Base-by-base conservation (phyloP, 2,888 invertebrate genomes). In the Trissolcus japonicus region DNA sequence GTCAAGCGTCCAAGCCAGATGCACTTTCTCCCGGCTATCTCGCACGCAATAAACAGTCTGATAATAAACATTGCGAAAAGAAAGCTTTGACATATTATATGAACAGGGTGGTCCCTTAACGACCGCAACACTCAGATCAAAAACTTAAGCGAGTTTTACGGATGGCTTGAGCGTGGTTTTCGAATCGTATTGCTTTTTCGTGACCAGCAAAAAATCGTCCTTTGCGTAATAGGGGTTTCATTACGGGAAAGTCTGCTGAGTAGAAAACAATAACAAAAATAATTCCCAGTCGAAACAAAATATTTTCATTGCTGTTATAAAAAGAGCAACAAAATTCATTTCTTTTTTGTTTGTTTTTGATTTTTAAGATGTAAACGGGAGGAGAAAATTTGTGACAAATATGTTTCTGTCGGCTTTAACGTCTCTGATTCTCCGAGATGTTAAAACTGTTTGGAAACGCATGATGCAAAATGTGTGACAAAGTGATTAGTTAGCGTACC, bases 1-100 rank as follows among this genome's bases (percentile, higher is more conserved):
- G 56, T 67, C 25, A n/a, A 14, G 51, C 66, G 21, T 79, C 80
- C 80, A 68, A 67, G 78, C 82, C 76, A 72, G 79, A 80, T 78
- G 80, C 79, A 80, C 82, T 82, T 84, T 85, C 84, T 79, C 83
- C 81, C 76, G 69, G 80, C 79, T 79, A 79, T 61, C 62, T 74
- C 54, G 56, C 71, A 63, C 78, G 77, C 76, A 75, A 66, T 74
- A 81, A 81, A 76, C 68, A 76, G 79, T 54, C 25, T 62, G 65
- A 80, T 80, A 80, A 79, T 80, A 81, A 80, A 80, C 79, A 81
- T 76, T 56, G 69, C 60, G 73, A 68, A 79, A 75, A 66, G 71
- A 76, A 68, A 78, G 74, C 73, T 68, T 46, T 35, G 63, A 74
- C 65, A 61, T 57, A 54, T 55, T 56, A 55, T 53, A 53, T 48